phyloP scores from a whole-genome alignment of 2,113 vertebrate genomes.

The Indri indri region DNA sequence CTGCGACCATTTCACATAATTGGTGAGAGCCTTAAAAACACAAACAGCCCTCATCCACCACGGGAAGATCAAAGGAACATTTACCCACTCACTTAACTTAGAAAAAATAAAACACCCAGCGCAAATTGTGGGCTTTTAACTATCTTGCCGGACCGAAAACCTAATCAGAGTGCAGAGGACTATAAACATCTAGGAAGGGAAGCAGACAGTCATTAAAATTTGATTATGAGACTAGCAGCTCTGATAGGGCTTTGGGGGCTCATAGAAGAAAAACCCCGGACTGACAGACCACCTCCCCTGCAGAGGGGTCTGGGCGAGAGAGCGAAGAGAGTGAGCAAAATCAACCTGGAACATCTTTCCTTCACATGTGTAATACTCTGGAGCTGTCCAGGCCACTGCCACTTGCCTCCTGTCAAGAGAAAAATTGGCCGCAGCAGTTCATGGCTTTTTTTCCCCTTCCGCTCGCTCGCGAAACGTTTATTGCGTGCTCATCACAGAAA shows the following conservation, averaged over 20 bases:
- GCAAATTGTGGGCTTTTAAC: slow-evolving; percentile 69
- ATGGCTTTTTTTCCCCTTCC: not conserved
- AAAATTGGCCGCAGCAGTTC: not conserved
- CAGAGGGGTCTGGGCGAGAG: not conserved
- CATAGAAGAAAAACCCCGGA: not conserved
- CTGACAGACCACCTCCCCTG: slow-evolving; percentile 30
- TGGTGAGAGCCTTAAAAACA: slow-evolving; percentile 72
- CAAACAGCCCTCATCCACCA: slow-evolving; percentile 66
- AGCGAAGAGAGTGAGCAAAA: not conserved
- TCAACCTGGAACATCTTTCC: not conserved
- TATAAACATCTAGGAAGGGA: slow-evolving; percentile 72
- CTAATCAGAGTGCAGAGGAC: slow-evolving; percentile 64
- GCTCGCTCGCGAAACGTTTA: not conserved
- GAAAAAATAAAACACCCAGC: slow-evolving; percentile 63
- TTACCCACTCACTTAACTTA: slow-evolving; percentile 71
- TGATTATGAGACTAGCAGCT: slow-evolving; percentile 71
- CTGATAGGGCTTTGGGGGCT: slow-evolving; percentile 40
- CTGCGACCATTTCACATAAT: slow-evolving; percentile 57
- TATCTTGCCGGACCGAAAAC: slow-evolving; percentile 71
- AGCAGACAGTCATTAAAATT: slow-evolving; percentile 73
- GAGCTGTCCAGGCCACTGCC: not conserved
- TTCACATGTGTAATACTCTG: not conserved
- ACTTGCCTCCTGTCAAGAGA: not conserved
- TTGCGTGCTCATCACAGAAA: not conserved
- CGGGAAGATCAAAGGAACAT: slow-evolving; percentile 75